Evolutionary conservation across 2,113 vertebrate species (phyloP), one percentile per base, ranked within the genome.

Genomic region (Triplophysa siluroides): DNA sequence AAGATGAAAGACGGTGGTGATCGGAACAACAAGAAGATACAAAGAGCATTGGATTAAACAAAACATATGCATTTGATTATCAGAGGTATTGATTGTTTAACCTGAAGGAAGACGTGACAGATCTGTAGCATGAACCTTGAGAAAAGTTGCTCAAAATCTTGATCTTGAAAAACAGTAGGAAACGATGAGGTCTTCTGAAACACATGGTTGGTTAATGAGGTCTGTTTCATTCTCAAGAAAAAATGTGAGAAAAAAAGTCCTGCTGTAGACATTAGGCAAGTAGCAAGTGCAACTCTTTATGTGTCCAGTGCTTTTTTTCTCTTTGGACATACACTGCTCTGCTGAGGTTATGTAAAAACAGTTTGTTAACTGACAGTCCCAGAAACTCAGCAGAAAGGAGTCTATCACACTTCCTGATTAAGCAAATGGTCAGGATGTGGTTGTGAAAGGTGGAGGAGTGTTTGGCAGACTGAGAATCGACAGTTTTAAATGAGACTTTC

Each of bases 391-490:
- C 58, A 50, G 16, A 75, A 47, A 8, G 16, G 52, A 73, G 41
- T 75, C 41, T 29, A 16, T 63, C 41, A 50, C 38, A 75, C 73
- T 75, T 75, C 73, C 73, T 63, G 73, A 63, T 75, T 75, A 63
- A 75, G 73, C 58, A 75, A 75, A 75, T 63, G 12, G n/a, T 24
- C 70, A 73, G 70, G 70, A 75, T 47, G 73, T 47, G 38, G 73
- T 75, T 75, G 58, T 75, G 38, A 8, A 5, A 74, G 43, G 67
- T 9, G 67, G 41, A 50, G 67, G 41, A 71, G 12, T 19, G 24
- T 71, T 8, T n/a, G 14, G 14, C 24, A 24, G 58, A 47, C 41
- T 63, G 33, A 45, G 8, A 75, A 62, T 24, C 47, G 21, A 26
- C 58, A 45, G 58, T 47, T 47, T 75, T 19, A 38, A 45, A 9